Evolutionary conservation across 2,797 vertebrate species (phyloP), one percentile per base, ranked within the genome.

Genomic region (Urosaurus nigricauda): DNA sequence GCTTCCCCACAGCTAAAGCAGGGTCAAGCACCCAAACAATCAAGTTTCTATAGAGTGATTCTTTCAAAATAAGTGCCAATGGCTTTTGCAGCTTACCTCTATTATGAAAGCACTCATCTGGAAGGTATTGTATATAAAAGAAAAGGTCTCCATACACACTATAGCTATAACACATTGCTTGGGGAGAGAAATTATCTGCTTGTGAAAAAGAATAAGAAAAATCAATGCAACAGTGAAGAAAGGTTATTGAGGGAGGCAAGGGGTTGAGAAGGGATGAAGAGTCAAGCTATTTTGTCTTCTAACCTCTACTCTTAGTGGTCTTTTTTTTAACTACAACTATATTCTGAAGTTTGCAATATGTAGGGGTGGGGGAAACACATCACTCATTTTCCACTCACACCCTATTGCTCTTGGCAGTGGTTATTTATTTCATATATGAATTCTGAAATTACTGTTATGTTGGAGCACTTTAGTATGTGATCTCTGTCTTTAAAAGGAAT

Each of bases 161-260:
- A 79, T 12, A 90, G 84, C 70, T 83, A 29, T 70, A 83, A 37
- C 53, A 79, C 65, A 65, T 56, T 87, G 68, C n/a, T 85, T 80
- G 5, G 21, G 82, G 37, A 19, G 71, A 70, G 8, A 80, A 73
- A 84, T 71, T 83, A 80, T 53, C 47, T 82, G 53, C n/a, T 82
- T 86, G 56, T 79, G 74, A 73, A 77, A 82, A 60, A 86, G 84
- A 78, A 70, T 87, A 47, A 79, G 89, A 77, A 51, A 77, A 89
- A 89, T 77, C 88, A 87, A 78, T 87, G 74, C 26, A 77, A 74
- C 56, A 29, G 51, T 79, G 53, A 87, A 90, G 24, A 70, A 74
- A 84, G 63, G 53, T 78, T 85, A 87, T 71, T 85, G 71, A 60
- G 58, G 26, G 74, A 60, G 24, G 43, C 65, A 60, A 87, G 37